Evolutionary conservation across 2,888 invertebrate genomes (phyloP), one percentile per base, ranked within the genome.

Genomic region (Drosophila niveifrons): DNA sequence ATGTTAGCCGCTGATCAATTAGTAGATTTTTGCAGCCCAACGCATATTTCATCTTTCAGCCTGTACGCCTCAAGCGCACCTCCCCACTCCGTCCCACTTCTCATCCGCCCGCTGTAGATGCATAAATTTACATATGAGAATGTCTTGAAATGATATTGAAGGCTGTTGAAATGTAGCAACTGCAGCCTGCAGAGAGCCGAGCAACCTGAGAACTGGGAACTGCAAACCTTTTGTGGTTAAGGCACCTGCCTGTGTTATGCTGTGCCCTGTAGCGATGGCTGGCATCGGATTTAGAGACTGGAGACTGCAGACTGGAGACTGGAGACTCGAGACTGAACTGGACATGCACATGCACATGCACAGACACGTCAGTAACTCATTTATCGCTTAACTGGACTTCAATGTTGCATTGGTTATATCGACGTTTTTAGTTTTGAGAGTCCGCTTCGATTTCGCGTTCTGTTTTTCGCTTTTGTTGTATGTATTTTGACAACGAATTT

Each of bases 1-100:
- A 85, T 91, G 90, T 91, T 91, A 78, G 90, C 88, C 88, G 75
- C 88, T 80, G 89, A 91, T 90, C 90, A 90, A 90, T 90, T 90
- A 91, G 90, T 88, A 80, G 86, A 82, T 90, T 90, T 79, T 79
- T 78, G 72, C 78, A 69, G 48, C 73, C 78, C 72, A 73, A 28
- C 63, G 80, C 79, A 89, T 87, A 87, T 89, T 82, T 87, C 86
- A 87, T 88, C 85, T 89, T 87, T 82, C 11, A 28, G 51, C 17
- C 55, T 8, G 51, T 58, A 43, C 31, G 62, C 66, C 61, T 13
- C 50, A 29, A 55, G 66, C 66, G 47, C 47, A 51, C 50, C n/a
- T n/a, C 8, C 28, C 9, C 28, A 2, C 46, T 9, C 11, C 53
- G 2, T 9, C n/a, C 34, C 43, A 43, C 53, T 2, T 9, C n/a